A percentile compares a stretch with the other conserved stretches of the same genome.
Conservation (phyloP, 37 sponge, comb jelly and placozoan species). For the Ephydatia muelleri region DNA sequence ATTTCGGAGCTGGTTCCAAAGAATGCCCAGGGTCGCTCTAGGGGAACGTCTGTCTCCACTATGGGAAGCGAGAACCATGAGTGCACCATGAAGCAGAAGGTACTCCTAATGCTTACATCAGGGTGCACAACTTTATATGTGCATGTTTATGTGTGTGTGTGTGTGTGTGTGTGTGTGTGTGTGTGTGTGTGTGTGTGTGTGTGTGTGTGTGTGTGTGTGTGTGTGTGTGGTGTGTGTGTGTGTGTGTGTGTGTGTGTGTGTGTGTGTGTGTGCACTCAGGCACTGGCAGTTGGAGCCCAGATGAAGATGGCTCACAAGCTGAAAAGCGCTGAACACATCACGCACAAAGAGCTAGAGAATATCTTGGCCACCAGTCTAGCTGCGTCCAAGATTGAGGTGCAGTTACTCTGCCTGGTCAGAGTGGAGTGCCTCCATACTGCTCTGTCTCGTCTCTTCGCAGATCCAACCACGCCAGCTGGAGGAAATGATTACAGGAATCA, state of each 20-base stretch:
- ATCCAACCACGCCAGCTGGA: slow-evolving; percentile 28
- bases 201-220: not conserved
- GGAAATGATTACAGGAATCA: slow-evolving; percentile 58
- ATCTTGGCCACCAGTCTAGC: slow-evolving; percentile 36
- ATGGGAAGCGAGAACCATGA: slow-evolving; percentile 34
- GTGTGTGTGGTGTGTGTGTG: no score
- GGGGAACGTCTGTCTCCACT: slow-evolving; percentile 12
- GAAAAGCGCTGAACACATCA: slow-evolving; percentile 55
- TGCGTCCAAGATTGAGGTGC: slow-evolving; percentile 35
- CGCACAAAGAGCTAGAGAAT: slow-evolving; percentile 43
- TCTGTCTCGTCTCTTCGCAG: not conserved
- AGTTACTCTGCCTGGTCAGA: not conserved
- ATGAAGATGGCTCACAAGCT: slow-evolving; percentile 73
- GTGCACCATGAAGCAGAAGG: slow-evolving; percentile 32
- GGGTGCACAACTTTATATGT: no score
- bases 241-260: not conserved
- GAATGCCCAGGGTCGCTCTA: not conserved
- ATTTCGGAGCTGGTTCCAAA: slow-evolving; percentile 43
- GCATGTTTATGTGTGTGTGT: no score
- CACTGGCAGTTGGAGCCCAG: slow-evolving; percentile 62
- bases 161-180: no score
- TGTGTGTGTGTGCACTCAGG: not conserved
- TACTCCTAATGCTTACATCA: not conserved
- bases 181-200: no score
- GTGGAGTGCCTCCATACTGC: not conserved